Evolutionary conservation across 1,140 invertebrate genomes (phyloP), one percentile per base, ranked within the genome.

Genomic region (Lasaia peninsularis): DNA sequence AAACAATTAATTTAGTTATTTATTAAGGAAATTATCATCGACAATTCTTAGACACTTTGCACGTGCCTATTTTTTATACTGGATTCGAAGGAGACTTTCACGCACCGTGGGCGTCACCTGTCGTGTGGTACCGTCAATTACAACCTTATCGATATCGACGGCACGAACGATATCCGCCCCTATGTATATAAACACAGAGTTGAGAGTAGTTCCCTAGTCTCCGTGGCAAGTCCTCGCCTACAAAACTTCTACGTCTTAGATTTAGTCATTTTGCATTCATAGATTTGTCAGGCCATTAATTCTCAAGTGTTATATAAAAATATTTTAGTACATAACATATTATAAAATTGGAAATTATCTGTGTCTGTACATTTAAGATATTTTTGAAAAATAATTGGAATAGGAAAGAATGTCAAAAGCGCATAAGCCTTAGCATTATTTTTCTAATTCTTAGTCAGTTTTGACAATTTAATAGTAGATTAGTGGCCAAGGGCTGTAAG

Each of bases 21-120:
- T 3, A 24, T 24, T 24, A 24, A 5, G 24, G 7, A 24, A 24
- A 24, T 24, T 24, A 24, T 24, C 11, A 18, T 40, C 35, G 35
- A 16, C 16, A 16, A 40, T 14, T 2, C n/a, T 14, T 18, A 2
- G 3, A 5, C 24, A 9, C 6, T 16, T 40, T 2, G 35, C 35
- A 40, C 35, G 9, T 48, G 24, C 24, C 24, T 24, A 5, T 7
- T 24, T 28, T 56, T 21, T 48, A 18, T 24, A 34, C 52, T 59
- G 57, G 50, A 56, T 32, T 28, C 60, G 60, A 57, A 60, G 58
- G 49, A 58, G 64, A 62, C 64, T 67, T 67, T 67, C 64, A 58
- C 60, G 60, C 63, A 52, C 56, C 31, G 64, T 66, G 64, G 64
- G 60, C 58, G 65, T 67, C 65, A 67, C 65, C 61, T 67, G 65